Percentiles rank a stretch among this genome's conserved stretches.
Conservation (phyloP, 2,888 invertebrate species). For the Endotricha flammealis region DNA sequence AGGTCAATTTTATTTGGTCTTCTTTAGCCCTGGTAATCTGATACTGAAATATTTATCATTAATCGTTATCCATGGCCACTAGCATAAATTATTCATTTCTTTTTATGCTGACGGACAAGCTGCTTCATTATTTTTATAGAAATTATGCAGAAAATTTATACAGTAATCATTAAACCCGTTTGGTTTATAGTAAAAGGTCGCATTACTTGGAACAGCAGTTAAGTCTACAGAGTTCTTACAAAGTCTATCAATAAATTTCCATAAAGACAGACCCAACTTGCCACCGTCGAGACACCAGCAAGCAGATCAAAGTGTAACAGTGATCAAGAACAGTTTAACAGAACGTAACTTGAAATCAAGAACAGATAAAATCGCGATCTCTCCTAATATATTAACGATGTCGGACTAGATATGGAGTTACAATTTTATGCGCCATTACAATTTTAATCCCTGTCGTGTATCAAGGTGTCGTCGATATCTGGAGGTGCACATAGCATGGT, state of each 20-base stretch:
- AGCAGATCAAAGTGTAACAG: neutral
- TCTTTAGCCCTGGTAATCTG: neutral
- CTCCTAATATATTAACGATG: neutral
- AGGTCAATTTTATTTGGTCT: neutral
- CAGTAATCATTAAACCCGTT: no score
- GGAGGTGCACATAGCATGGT: conserved; percentile 27
- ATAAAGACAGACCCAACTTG: no score
- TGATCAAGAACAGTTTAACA: conserved; percentile 3
- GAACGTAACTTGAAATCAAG: neutral
- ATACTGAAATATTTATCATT: neutral
- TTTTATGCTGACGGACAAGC: no score
- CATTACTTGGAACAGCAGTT: no score
- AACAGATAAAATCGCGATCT: neutral
- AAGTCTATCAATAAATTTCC: no score
- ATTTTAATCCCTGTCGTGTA: conserved; percentile 27
- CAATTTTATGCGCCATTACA: conserved; percentile 17
- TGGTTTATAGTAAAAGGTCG: no score
- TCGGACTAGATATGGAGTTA: conserved; percentile 12
- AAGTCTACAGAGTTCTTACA: no score
- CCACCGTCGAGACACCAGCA: neutral
- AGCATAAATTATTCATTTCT: neutral
- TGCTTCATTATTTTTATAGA: no score
- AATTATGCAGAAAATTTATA: no score
- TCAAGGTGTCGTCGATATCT: conserved; percentile 42
- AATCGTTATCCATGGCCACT: neutral